These are phyloP conservation scores for Camponotus vicinus DNA, from an alignment of 1,140 invertebrate species.

Conservation along the genomic window DNA sequence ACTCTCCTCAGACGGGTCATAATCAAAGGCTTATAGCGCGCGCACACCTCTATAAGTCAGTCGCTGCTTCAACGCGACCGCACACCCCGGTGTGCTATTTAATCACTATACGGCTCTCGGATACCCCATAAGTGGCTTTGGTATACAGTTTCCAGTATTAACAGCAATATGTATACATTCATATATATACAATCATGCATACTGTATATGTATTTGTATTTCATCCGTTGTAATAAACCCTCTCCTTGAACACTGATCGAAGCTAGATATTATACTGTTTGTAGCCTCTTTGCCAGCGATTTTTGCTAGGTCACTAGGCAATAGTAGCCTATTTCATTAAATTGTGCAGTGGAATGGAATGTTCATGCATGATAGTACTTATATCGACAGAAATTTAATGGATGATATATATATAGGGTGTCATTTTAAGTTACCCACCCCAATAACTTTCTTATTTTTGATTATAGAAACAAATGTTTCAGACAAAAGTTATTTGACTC, in stretches of 20 bases:
- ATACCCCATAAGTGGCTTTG: neutral
- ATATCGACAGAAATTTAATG: conserved; percentile 34
- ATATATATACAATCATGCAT: neutral
- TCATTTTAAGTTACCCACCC: too few species aligned
- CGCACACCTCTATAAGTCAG: conserved; percentile 32
- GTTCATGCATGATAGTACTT: neutral
- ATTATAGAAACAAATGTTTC: too few species aligned
- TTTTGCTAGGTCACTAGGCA: neutral
- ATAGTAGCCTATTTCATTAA: neutral
- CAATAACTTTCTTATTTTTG: too few species aligned
- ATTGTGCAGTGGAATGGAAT: neutral
- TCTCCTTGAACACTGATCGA: neutral
- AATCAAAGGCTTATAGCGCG: conserved; percentile 70
- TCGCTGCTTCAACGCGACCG: conserved; percentile 64
- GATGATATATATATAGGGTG: too few species aligned
- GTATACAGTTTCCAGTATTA: conserved; percentile 13
- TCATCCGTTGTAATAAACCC: too few species aligned
- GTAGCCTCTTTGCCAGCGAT: neutral
- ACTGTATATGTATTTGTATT: neutral
- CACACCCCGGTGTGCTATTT: conserved; percentile 2
- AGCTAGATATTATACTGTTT: neutral
- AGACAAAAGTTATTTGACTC: too few species aligned
- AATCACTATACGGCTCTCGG: conserved; percentile 34
- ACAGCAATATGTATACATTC: neutral
- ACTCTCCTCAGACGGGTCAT: conserved; percentile 63